Evolutionary conservation across 1,140 invertebrate genomes (phyloP).

Genomic region (Alviniconcha marisindica): DNA sequence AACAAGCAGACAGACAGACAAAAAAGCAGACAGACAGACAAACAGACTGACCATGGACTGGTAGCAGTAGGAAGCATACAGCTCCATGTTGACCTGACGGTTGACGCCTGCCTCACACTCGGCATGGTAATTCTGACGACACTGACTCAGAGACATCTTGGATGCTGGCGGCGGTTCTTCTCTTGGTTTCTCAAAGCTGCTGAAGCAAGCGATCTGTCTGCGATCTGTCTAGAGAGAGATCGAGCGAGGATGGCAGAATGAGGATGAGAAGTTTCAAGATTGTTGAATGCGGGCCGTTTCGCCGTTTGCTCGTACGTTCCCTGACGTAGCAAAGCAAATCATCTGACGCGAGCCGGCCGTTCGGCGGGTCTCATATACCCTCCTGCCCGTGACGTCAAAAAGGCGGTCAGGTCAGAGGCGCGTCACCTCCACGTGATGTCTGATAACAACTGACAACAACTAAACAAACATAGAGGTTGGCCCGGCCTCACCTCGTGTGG

Average conservation of each 20-base stretch:
- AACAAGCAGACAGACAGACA: no score
- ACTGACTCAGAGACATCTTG: constrained; percentile 64
- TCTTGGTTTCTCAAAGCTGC: background rate
- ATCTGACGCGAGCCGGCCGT: no score
- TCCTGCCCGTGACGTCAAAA: no score
- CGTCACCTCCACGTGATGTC: no score
- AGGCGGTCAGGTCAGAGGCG: no score
- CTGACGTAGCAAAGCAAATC: constrained; percentile 69
- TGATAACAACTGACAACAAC: no score
- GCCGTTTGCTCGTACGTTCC: constrained; percentile 70
- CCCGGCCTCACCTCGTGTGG: background rate
- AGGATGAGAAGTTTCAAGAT: background rate
- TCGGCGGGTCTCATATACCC: no score
- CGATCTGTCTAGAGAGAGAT: background rate
- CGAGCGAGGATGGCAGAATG: background rate
- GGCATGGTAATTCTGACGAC: constrained; percentile 86
- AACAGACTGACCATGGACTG: constrained; percentile 89
- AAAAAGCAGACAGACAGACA: no score
- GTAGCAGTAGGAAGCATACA: constrained; percentile 90
- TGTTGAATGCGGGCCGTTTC: constrained; percentile 24
- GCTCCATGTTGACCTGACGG: constrained; percentile 92
- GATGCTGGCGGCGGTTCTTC: background rate
- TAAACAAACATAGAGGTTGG: no score
- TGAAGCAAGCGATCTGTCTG: background rate
- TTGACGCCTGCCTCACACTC: constrained; percentile 88